Evolutionary conservation across 2,797 vertebrate species (phyloP), one percentile per base, ranked within the genome.

Genomic region (Sebastes glaucus): DNA sequence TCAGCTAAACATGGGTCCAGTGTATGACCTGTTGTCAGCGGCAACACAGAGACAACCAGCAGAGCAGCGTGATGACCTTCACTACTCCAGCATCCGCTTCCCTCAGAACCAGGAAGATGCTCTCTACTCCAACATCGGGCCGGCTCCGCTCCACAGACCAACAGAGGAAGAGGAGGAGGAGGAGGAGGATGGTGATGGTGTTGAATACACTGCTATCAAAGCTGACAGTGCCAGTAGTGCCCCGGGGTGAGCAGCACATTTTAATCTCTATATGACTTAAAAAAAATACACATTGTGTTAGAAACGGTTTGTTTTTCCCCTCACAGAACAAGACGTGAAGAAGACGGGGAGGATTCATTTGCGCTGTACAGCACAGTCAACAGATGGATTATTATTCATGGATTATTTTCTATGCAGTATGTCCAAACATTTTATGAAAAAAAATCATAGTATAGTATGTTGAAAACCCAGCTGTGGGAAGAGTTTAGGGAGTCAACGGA

Each of bases 11-110:
- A 1, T 23, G 11, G 7, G 5, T 62, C 56, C 56, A 23, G 18
- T 49, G 33, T 13, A 4, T 8, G 62, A 52, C 52, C 5, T 1
- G 7, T 5, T 20, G 2, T 22, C 64, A 56, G 13, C 46, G 32
- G 11, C 16, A 55, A 49, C 23, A 42, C 60, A 38, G 49, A 78
- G 28, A 28, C 60, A 30, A 52, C 4, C 38, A 46, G 38, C 28
- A 71, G 71, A 73, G 2, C 28, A 64, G 61, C 28, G 60, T n/a
- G 46, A 67, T 0, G 72, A 62, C 3, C 42, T 77, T 33, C 9
- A 38, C 5, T 88, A 90, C 46, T 22, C 82, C 78, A 83, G 2
- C 20, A 14, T 90, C 35, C 2, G 7, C 27, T 69, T 85, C 83
- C 18, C 18, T 53, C 46, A 46, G 30, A 61, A 32, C 4, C 66